Percentiles rank a stretch among this genome's conserved stretches.
These are phyloP conservation scores for Scyliorhinus canicula DNA, from an alignment of 2,797 vertebrate genomes.

Conservation along the genomic window DNA sequence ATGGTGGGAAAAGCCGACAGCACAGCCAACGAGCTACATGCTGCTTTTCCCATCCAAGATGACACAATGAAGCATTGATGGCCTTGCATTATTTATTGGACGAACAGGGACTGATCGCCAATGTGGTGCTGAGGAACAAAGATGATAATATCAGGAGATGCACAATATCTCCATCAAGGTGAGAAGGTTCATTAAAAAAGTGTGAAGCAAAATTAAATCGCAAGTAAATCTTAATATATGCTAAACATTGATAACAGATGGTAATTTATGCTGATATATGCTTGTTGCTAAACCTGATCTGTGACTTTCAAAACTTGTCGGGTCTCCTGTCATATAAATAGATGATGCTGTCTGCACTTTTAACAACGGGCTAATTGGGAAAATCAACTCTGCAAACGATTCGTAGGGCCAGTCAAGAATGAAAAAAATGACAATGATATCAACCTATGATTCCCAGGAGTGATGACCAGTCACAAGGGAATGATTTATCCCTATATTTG, in stretches of 20 bases:
- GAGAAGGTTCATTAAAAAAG: neutral
- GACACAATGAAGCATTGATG: neutral
- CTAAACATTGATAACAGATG: neutral
- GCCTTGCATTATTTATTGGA: neutral
- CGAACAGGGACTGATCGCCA: neutral
- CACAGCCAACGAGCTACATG: too few relatives aligned
- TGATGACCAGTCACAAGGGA: neutral
- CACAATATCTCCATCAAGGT: neutral
- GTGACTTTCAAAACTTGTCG: neutral
- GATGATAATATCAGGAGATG: neutral
- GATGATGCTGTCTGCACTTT: neutral
- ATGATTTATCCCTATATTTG: neutral
- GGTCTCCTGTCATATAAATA: neutral
- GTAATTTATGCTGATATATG: slow-evolving; percentile 11
- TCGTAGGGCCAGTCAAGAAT: neutral
- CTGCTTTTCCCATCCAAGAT: too few relatives aligned
- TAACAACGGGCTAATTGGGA: neutral
- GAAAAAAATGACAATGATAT: neutral
- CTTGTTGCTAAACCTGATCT: neutral
- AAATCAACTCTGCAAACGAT: neutral
- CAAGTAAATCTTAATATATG: neutral
- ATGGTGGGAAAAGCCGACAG: too few relatives aligned
- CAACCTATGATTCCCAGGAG: neutral
- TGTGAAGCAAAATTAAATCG: neutral
- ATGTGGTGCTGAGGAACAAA: neutral